These are phyloP conservation scores for Dryadula phaetusa DNA, from an alignment of 2,888 invertebrate species.

Conservation along the genomic window DNA sequence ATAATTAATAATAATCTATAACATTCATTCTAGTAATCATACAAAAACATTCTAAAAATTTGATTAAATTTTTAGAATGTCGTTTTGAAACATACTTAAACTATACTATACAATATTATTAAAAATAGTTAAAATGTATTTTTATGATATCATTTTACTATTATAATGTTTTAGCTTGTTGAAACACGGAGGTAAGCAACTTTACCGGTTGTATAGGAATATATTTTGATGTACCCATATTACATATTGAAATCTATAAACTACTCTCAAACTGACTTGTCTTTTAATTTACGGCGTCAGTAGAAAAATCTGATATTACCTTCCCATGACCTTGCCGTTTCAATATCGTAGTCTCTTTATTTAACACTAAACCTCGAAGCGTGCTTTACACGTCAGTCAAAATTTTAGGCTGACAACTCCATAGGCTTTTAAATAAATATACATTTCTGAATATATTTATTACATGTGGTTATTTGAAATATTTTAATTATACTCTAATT, in stretches of 20 bases:
- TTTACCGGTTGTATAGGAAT: not conserved
- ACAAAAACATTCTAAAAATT: too few relatives aligned
- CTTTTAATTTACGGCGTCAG: constrained; percentile 25
- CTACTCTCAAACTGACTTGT: not conserved
- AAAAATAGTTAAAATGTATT: too few relatives aligned
- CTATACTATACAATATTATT: too few relatives aligned
- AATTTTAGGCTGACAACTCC: constrained; percentile 31
- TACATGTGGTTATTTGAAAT: not conserved
- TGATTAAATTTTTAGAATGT: too few relatives aligned
- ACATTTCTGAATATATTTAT: not conserved
- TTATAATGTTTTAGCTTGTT: not conserved
- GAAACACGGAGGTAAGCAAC: not conserved
- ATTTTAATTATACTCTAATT: not conserved
- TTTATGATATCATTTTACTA: too few relatives aligned
- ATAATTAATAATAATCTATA: too few relatives aligned
- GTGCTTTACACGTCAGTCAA: constrained; percentile 39
- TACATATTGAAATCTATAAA: not conserved
- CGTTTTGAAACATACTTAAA: too few relatives aligned
- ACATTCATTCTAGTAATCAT: too few relatives aligned
- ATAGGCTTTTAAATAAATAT: constrained; percentile 20
- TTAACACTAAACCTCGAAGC: constrained; percentile 33
- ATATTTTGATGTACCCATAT: not conserved
- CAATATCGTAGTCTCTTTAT: constrained; percentile 39
- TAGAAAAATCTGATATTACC: constrained; percentile 39
- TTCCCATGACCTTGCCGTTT: constrained; percentile 30